These are phyloP conservation scores for Barnardius zonarius DNA, from an alignment of 2,113 vertebrate genomes.

Conservation along the genomic window DNA sequence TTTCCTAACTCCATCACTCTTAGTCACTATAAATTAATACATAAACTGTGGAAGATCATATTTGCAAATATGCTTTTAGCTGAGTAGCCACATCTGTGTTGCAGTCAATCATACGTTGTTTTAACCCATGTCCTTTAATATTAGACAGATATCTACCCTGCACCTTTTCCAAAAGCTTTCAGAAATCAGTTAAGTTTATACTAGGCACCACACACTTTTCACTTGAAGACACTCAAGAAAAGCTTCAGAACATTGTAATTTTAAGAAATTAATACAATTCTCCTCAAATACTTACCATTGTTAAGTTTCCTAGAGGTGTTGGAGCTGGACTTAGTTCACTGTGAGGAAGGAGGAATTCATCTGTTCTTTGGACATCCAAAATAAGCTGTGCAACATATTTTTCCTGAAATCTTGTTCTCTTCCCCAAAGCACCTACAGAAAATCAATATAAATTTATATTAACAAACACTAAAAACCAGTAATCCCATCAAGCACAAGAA, in stretches of 20 bases:
- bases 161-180: neutral
- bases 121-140: neutral
- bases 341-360: slow-evolving; percentile 34
- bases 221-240: neutral
- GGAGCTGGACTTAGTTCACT: slow-evolving; percentile 76
- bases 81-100: neutral
- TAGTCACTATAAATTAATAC: neutral
- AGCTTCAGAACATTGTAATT: neutral
- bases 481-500: neutral
- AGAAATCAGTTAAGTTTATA: neutral
- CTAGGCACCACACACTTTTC: neutral
- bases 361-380: slow-evolving; percentile 82
- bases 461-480: neutral
- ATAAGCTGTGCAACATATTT: slow-evolving; percentile 91
- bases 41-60: neutral
- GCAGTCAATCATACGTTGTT: neutral
- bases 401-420: slow-evolving; percentile 93
- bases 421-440: slow-evolving; percentile 89
- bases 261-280: neutral
- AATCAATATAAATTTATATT: neutral
- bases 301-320: slow-evolving; percentile 80
- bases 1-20: neutral
- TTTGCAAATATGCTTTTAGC: neutral
- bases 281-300: slow-evolving; percentile 77
- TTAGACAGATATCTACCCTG: neutral